Evolutionary conservation across 2,888 invertebrate species (phyloP).

Genomic region (Monoplex corrugatus): DNA sequence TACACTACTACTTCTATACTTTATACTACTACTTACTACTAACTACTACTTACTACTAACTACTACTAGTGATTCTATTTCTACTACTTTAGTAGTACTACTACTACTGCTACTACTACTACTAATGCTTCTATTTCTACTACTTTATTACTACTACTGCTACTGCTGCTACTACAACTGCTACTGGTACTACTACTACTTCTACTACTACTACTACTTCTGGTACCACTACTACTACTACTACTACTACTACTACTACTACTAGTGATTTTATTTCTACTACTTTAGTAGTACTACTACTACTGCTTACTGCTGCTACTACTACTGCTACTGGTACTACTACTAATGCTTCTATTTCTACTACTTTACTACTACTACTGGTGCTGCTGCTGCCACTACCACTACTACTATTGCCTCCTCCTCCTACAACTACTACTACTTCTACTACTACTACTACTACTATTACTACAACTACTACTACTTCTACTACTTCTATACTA

Average conservation of each 20-base stretch:
- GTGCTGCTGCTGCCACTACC: too few relatives aligned
- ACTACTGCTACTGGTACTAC: background rate
- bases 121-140: too few relatives aligned
- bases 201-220: background rate
- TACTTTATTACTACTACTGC: conserved; percentile 3
- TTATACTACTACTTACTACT: background rate
- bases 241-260: conserved; percentile 9
- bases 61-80: background rate
- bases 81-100: too few relatives aligned
- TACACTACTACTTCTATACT: too few relatives aligned
- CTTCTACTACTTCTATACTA: background rate
- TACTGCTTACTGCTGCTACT: background rate
- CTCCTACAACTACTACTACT: background rate
- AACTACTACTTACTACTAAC: too few relatives aligned
- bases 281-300: background rate
- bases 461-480: background rate
- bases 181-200: conserved; percentile 1
- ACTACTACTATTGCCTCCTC: too few relatives aligned
- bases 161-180: background rate
- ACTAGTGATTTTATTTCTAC: background rate
- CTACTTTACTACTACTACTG: too few relatives aligned
- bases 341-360: background rate
- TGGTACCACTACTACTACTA: background rate
- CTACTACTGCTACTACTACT: too few relatives aligned
- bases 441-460: conserved; percentile 6